Evolutionary conservation across 2,113 vertebrate genomes (phyloP).

Genomic region (Pollimyrus isidori): DNA sequence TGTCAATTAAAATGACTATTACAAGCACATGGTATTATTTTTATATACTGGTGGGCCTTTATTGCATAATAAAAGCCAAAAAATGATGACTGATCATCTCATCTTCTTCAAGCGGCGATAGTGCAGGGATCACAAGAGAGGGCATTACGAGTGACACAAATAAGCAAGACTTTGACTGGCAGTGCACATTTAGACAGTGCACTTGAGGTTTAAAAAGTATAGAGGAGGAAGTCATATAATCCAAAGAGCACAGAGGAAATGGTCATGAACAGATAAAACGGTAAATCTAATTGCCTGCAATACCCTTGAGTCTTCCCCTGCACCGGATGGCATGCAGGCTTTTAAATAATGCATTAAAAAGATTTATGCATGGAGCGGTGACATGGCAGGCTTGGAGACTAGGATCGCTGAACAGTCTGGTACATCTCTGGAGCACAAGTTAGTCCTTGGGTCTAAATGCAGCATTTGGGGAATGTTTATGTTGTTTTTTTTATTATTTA

Average conservation of each 20-base stretch:
- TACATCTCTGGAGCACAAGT: background rate
- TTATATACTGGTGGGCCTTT: background rate
- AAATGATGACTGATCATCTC: background rate
- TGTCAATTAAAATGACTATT: background rate
- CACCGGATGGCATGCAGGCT: constrained; percentile 30
- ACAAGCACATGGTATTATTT: background rate
- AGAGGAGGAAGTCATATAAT: constrained; percentile 29
- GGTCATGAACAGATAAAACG: constrained; percentile 24
- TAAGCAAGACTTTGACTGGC: constrained; percentile 3
- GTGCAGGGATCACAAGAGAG: background rate
- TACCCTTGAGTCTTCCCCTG: constrained; percentile 14
- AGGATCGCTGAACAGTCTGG: background rate
- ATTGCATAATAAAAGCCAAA: background rate
- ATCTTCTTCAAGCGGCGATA: background rate
- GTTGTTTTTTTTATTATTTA: background rate
- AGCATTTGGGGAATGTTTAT: background rate
- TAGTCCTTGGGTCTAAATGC: background rate
- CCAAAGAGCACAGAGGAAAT: constrained; percentile 29
- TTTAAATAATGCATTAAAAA: constrained; percentile 35
- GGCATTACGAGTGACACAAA: background rate
- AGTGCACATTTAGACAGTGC: constrained; percentile 13
- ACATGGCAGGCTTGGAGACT: background rate
- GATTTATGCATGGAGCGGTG: constrained; percentile 23
- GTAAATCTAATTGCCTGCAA: constrained; percentile 33
- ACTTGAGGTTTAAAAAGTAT: constrained; percentile 23